Evolutionary conservation across 1,140 invertebrate species (phyloP), one percentile per base, ranked within the genome.

Genomic region (Piezodorus guildinii): DNA sequence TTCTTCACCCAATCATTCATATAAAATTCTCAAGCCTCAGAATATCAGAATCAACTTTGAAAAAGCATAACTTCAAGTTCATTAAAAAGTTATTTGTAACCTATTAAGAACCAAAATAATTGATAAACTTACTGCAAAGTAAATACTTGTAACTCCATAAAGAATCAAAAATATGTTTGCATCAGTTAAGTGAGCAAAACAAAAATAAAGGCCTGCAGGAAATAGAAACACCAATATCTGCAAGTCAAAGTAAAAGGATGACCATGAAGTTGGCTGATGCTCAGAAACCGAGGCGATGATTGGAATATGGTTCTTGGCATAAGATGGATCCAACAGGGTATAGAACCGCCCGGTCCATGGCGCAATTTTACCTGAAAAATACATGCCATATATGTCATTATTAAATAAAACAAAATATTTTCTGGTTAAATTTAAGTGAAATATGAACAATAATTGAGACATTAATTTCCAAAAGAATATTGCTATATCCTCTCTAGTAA

Each of bases 261-360:
- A 94, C 96, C 96, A 98, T 1, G 94, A 91, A 12, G 96, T 98
- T 0, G 96, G 95, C 76, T 98, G 95, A 85, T 98, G 96, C 76
- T 98, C 95, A 9, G 94, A 98, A 1, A 98, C 95, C 2, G 94
- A 97, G 16, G 95, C 95, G 74, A 98, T 98, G 70, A 98, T 98
- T 60, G 95, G 96, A 78, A 99, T 98, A 75, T 99, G 94, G 79
- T 97, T 98, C 77, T 98, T 98, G 56, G 95, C 96, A 76, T 99
- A 99, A 0, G 93, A 96, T 12, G 95, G 94, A 79, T 99, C 96
- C 65, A 98, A 75, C 3, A 99, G 77, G 0, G 95, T 97, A 73
- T 98, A 98, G 76, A 98, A 98, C 68, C 96, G 80, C n/a, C 95
- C 96, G 64, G 94, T 98, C 96, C 96, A 98, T 16, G 96, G 95